Base-by-base conservation (phyloP, 2,797 vertebrate species). In the Coendou prehensilis region DNA sequence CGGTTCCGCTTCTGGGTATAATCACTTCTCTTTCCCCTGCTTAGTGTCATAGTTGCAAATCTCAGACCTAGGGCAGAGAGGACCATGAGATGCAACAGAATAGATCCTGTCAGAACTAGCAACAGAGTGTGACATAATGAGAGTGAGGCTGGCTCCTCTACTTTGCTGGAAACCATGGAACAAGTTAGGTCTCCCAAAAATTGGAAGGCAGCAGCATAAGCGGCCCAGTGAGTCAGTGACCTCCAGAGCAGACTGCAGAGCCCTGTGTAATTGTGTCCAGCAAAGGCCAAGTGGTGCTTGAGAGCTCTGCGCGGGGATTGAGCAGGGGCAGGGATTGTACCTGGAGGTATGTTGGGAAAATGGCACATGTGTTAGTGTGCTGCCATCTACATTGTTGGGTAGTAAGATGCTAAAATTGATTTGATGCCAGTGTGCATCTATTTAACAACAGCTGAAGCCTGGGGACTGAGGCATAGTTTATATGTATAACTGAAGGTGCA, bases 271-370 rank as follows among this genome's bases (percentile, higher is more conserved):
- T 11, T 33, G 0, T 67, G 80, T 33, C 30, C 22, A 54, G 78
- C 18, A 23, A 9, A 5, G 17, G 26, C 0, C 0, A 61, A 41
- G n/a, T 13, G 23, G 30, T 54, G 4, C 30, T 52, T 9, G 37
- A 59, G 57, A 52, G 45, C 47, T 14, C 50, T 14, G 37, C 33
- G 22, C 2, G 0, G 0, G 9, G 37, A 30, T 8, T 80, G 26
- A n/a, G 3, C 11, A 50, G 14, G 45, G 75, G 33, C 56, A n/a
- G 37, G 20, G 33, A 2, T 26, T 9, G 6, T 37, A 18, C 59
- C 30, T 50, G 52, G 45, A 75, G 90, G 64, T 67, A 28, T 3
- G 1, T 18, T 71, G 45, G 37, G 30, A 75, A 17, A 15, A 75
- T 0, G 30, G 33, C 45, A 23, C 67, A 26, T 79, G 64, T 83